phyloP scores from a whole-genome alignment of 2,113 vertebrate species.

The Mus spicilegus region DNA sequence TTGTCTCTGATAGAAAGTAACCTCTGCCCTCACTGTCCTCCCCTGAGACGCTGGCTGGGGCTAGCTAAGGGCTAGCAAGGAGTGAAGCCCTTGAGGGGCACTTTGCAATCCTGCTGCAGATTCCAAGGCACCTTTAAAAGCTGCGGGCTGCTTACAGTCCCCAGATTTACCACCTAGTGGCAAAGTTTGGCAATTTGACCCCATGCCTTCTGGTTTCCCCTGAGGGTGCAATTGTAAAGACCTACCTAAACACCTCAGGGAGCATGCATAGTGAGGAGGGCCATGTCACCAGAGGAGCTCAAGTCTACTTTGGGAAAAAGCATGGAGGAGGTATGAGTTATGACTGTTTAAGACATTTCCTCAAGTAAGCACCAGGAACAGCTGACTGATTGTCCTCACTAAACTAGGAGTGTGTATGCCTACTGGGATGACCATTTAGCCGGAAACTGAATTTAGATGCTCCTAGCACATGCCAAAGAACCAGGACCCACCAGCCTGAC shows the following conservation, averaged over 20 bases:
- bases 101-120: background rate
- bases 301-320: background rate
- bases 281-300: rapidly evolving
- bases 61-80: background rate
- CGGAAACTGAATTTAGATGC: background rate
- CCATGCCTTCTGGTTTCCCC: background rate
- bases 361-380: background rate
- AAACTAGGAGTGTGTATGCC: background rate
- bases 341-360: background rate
- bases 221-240: background rate
- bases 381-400: background rate
- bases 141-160: background rate
- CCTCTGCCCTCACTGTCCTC: background rate
- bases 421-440: background rate
- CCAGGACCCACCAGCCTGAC: background rate
- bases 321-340: background rate
- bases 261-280: background rate
- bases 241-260: background rate
- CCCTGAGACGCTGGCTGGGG: background rate
- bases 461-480: background rate
- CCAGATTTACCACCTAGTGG: background rate
- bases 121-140: background rate
- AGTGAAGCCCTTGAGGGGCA: background rate
- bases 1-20: background rate
- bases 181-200: background rate